Conservation (phyloP, 2,888 invertebrate species). For the Meloe dianella region DNA sequence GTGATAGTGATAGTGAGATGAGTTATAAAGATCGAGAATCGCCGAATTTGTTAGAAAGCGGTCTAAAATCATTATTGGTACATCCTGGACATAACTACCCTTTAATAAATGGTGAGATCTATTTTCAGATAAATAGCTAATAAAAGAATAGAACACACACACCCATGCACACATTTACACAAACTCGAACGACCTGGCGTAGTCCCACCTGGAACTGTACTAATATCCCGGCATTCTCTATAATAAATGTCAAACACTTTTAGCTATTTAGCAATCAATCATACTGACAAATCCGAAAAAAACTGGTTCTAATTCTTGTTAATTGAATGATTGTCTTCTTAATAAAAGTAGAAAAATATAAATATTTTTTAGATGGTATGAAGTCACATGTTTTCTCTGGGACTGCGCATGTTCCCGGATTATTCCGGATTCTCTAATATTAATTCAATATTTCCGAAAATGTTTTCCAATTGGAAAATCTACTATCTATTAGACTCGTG, state of each 20-base stretch:
- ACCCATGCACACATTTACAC: neutral
- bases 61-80: slow-evolving; percentile 84
- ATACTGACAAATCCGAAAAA: neutral
- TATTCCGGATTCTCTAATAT: slow-evolving; percentile 8
- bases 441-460: neutral
- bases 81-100: slow-evolving; percentile 83
- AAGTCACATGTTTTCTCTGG: slow-evolving; percentile 48
- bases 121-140: slow-evolving; percentile 20
- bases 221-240: neutral
- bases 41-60: slow-evolving; percentile 87
- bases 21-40: slow-evolving; percentile 87
- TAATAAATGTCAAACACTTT: neutral
- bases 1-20: slow-evolving; percentile 72
- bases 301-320: neutral
- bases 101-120: slow-evolving; percentile 73
- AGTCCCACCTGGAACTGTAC: slow-evolving; percentile 12
- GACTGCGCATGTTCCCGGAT: slow-evolving; percentile 36
- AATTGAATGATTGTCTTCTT: neutral
- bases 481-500: no score
- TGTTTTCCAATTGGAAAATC: neutral
- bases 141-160: neutral
- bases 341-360: neutral
- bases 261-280: neutral
- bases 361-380: neutral
- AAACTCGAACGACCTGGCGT: slow-evolving; percentile 13